Conservation (phyloP, 2,888 invertebrate genomes). For the Catocala sponsa region DNA sequence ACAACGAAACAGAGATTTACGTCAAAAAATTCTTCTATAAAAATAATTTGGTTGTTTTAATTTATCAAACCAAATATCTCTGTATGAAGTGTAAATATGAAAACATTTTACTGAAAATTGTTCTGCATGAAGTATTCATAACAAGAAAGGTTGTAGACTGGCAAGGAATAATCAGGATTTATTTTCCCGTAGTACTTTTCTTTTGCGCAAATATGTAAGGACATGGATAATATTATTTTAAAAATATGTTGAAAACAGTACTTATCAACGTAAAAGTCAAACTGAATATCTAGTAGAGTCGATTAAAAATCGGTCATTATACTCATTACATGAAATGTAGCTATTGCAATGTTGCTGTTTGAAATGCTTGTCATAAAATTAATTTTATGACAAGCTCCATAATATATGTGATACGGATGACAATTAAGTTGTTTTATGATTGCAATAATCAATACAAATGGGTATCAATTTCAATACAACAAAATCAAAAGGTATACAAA, state of each 20-base stretch:
- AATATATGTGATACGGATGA: constrained; percentile 13
- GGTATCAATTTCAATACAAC: no score
- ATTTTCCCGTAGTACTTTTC: not conserved
- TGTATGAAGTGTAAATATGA: not conserved
- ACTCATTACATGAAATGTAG: constrained; percentile 2
- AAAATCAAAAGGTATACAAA: no score
- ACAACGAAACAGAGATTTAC: not conserved
- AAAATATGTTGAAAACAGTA: no score
- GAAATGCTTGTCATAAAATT: no score
- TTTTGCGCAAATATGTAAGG: not conserved
- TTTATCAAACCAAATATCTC: not conserved
- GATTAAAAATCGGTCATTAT: not conserved
- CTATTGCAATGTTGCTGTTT: not conserved
- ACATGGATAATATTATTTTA: no score
- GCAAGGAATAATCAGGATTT: not conserved
- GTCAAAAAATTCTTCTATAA: not conserved
- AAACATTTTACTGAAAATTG: constrained; percentile 3
- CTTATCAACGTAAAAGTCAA: no score
- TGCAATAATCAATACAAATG: constrained; percentile 24
- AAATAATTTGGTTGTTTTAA: not conserved
- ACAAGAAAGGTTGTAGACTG: not conserved
- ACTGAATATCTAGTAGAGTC: no score
- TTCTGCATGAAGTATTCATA: constrained; percentile 2
- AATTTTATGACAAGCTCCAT: constrained; percentile 3
- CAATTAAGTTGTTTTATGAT: constrained; percentile 23